phyloP scores from a whole-genome alignment of 2,113 vertebrate species.

The Hylia prasina region DNA sequence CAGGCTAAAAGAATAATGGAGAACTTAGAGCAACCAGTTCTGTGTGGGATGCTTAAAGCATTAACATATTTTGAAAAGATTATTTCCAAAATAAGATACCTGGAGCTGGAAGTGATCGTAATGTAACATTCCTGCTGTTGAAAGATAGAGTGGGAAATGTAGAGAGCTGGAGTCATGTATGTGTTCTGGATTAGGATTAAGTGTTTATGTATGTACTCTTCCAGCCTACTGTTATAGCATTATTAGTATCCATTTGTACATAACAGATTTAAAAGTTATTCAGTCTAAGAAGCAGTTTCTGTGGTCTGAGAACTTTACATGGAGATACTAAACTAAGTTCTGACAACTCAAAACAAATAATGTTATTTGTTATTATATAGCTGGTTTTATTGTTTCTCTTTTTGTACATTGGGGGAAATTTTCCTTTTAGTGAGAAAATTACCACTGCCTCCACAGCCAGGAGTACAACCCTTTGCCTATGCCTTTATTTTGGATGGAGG shows the following conservation, averaged over 20 bases:
- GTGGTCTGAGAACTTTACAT: background rate
- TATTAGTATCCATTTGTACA: background rate
- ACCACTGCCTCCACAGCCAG: background rate
- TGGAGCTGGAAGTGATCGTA: background rate
- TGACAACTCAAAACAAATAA: background rate
- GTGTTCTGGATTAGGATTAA: background rate
- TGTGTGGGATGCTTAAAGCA: conserved; percentile 25
- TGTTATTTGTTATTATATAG: background rate
- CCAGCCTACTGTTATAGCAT: background rate
- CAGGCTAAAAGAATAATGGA: conserved; percentile 26
- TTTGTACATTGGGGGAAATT: background rate
- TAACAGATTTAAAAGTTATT: background rate
- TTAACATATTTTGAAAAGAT: conserved; percentile 32
- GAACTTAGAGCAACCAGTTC: background rate
- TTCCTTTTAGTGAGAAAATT: background rate
- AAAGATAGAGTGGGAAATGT: background rate
- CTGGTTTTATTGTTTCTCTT: background rate
- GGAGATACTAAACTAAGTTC: background rate
- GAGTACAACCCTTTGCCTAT: background rate
- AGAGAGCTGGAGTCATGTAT: background rate
- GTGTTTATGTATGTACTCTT: background rate
- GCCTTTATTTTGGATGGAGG: background rate
- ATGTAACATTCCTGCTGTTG: background rate
- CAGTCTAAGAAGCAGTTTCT: background rate
- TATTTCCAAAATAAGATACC: conserved; percentile 41